phyloP scores from a whole-genome alignment of 2,888 invertebrate genomes.

The Carabus problematicus region DNA sequence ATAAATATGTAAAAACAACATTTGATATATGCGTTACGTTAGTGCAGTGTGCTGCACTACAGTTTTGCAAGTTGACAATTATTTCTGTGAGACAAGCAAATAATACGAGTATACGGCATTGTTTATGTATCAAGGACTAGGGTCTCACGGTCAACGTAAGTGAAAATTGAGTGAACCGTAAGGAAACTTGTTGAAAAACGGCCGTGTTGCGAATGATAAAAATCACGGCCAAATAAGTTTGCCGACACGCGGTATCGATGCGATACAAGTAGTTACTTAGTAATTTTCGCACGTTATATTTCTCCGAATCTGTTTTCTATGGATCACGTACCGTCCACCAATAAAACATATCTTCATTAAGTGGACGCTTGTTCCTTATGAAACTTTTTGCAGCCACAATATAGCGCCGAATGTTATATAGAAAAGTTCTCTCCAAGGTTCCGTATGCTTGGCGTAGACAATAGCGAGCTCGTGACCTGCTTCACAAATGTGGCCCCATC shows the following conservation, averaged over 20 bases:
- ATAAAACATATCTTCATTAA: slow-evolving; percentile 43
- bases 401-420: not conserved
- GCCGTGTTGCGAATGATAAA: slow-evolving; percentile 26
- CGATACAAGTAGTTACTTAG: slow-evolving; percentile 21
- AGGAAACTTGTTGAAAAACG: slow-evolving; percentile 11
- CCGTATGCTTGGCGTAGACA: slow-evolving; percentile 34
- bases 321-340: slow-evolving; percentile 32
- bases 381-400: slow-evolving; percentile 36
- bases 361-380: slow-evolving; percentile 42
- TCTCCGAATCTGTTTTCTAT: slow-evolving; percentile 38
- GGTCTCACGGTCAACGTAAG: not conserved
- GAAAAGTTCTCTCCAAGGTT: slow-evolving; percentile 7
- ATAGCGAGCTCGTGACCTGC: slow-evolving; percentile 36
- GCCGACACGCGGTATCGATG: not conserved
- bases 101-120: too few relatives aligned
- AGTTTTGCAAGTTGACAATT: too few relatives aligned
- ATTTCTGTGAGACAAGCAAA: too few relatives aligned
- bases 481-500: slow-evolving; percentile 18
- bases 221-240: slow-evolving; percentile 13
- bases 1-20: too few relatives aligned
- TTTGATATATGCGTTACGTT: too few relatives aligned
- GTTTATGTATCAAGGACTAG: too few relatives aligned
- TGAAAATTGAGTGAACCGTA: slow-evolving; percentile 4
- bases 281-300: slow-evolving; percentile 35
- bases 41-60: too few relatives aligned